Conservation (phyloP, 2,888 invertebrate species). For the Erynnis tages region DNA sequence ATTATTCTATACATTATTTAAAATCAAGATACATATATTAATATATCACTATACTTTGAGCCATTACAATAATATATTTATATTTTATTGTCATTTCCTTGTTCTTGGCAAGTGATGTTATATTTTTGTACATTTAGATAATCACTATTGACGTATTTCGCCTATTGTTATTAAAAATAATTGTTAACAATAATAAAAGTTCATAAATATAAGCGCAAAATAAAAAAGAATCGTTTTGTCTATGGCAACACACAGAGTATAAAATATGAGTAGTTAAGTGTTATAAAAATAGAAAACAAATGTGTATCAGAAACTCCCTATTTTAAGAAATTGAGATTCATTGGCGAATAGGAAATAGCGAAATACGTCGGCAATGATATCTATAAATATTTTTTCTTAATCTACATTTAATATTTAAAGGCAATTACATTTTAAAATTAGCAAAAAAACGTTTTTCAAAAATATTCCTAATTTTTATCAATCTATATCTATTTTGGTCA, state of each 20-base stretch:
- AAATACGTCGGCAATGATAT: not conserved
- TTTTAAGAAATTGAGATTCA: constrained; percentile 12
- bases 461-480: too few relatives aligned
- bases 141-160: constrained; percentile 6
- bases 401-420: too few relatives aligned
- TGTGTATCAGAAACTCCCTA: not conserved
- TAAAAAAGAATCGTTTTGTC: not conserved
- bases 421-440: too few relatives aligned
- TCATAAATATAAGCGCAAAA: too few relatives aligned
- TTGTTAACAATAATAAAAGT: not conserved
- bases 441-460: too few relatives aligned
- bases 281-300: constrained; percentile 3
- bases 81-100: constrained; percentile 27
- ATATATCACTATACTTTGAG: constrained; percentile 26
- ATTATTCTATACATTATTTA: not conserved
- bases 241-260: not conserved
- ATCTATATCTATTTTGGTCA: too few relatives aligned
- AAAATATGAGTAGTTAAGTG: not conserved
- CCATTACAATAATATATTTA: constrained; percentile 15
- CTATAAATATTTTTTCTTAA: too few relatives aligned
- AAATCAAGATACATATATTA: constrained; percentile 16
- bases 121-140: constrained; percentile 25
- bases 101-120: constrained; percentile 32
- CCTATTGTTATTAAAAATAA: not conserved
- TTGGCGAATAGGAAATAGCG: too few relatives aligned